Conservation (phyloP, 2,888 invertebrate genomes). For the Drosophila demipolita region DNA sequence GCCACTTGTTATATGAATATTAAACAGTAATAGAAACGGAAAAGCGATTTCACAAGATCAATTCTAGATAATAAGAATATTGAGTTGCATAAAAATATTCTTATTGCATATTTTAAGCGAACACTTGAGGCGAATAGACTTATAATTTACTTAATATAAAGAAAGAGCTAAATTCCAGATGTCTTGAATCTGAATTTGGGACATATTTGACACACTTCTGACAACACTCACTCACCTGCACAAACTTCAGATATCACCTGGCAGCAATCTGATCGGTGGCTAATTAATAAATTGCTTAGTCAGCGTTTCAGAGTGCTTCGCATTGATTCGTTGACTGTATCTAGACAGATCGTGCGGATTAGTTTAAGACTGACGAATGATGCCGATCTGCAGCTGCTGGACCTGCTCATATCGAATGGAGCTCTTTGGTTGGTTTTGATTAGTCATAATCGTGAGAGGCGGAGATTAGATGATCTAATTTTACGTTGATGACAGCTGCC, state of each 20-base stretch:
- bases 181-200: background rate
- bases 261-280: constrained; percentile 44
- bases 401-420: constrained; percentile 9
- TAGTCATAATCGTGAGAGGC: constrained; percentile 40
- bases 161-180: background rate
- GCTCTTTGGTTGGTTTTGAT: constrained; percentile 25
- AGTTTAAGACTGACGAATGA: constrained; percentile 20
- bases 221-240: constrained; percentile 16
- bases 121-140: background rate
- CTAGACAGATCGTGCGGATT: constrained; percentile 41
- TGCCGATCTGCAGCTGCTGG: constrained; percentile 15
- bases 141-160: background rate
- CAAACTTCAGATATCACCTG: constrained; percentile 21
- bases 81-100: background rate
- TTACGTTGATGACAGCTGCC: constrained; percentile 38
- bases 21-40: background rate
- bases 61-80: background rate
- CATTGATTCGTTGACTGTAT: constrained; percentile 54
- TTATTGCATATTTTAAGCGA: background rate
- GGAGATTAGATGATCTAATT: constrained; percentile 29
- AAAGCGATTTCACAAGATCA: background rate
- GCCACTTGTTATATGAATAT: background rate
- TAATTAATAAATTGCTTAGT: constrained; percentile 60
- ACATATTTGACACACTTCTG: constrained; percentile 5
- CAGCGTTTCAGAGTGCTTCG: constrained; percentile 49